Conservation (phyloP, 1,140 invertebrate species). For the Copidosoma floridanum region DNA sequence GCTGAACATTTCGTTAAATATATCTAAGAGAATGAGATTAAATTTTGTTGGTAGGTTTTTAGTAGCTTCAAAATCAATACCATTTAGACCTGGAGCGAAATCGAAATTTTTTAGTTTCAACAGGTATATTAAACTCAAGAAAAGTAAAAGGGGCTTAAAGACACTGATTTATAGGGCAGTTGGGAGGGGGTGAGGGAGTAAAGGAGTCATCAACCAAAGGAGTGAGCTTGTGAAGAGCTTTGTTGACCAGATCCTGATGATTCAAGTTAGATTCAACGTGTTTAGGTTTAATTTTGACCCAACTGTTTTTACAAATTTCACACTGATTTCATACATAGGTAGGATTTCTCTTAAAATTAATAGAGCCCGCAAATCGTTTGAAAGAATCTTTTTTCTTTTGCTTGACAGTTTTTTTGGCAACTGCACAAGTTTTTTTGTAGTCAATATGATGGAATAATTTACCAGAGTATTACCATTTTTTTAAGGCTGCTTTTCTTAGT, state of each 20-base stretch:
- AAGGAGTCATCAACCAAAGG: neutral
- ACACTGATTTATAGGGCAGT: neutral
- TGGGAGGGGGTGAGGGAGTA: neutral
- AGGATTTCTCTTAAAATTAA: neutral
- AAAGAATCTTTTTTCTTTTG: conserved; percentile 13
- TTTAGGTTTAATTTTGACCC: neutral
- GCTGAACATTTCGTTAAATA: conserved; percentile 4
- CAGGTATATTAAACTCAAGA: neutral
- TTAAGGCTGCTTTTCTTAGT: conserved; percentile 14
- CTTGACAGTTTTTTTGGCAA: conserved; percentile 22
- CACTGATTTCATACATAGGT: neutral
- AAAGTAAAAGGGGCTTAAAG: neutral
- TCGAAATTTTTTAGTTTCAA: neutral
- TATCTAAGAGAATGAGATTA: neutral
- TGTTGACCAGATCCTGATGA: too few relatives aligned
- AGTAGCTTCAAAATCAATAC: neutral
- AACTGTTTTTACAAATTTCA: conserved; percentile 6
- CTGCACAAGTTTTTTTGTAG: conserved; percentile 15
- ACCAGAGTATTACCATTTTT: conserved; percentile 21
- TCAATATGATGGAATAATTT: conserved; percentile 6
- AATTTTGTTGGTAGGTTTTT: neutral
- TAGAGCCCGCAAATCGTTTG: conserved; percentile 5
- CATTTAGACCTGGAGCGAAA: conserved; percentile 8
- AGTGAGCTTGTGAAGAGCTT: neutral
- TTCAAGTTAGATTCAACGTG: neutral